These are phyloP conservation scores for Macropis europaea DNA, from an alignment of 2,888 invertebrate species.

Conservation along the genomic window DNA sequence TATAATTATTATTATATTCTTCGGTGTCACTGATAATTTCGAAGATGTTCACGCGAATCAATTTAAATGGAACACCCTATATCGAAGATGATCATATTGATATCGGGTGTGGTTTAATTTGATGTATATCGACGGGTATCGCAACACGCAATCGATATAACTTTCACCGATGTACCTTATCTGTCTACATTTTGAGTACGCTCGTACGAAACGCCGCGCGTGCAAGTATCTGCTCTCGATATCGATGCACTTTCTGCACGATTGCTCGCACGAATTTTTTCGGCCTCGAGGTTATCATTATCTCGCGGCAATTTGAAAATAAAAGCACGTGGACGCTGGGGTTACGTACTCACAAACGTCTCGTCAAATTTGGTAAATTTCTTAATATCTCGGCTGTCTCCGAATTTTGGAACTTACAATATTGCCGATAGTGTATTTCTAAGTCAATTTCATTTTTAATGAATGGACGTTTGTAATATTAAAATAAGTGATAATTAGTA, in stretches of 20 bases:
- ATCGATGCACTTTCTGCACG: conserved; percentile 21
- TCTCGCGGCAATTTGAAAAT: conserved; percentile 21
- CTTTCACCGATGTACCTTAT: neutral
- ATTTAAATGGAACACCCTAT: too few species aligned
- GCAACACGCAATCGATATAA: conserved; percentile 1
- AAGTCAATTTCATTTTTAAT: too few species aligned
- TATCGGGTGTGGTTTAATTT: too few species aligned
- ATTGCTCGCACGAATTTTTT: neutral
- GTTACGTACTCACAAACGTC: neutral
- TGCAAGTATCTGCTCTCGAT: conserved; percentile 12
- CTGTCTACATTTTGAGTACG: neutral
- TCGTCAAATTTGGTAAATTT: neutral
- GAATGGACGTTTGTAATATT: too few species aligned
- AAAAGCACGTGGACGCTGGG: neutral
- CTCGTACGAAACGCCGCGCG: neutral
- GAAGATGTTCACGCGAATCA: too few species aligned
- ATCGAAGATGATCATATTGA: too few species aligned
- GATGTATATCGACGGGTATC: too few species aligned
- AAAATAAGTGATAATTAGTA: too few species aligned
- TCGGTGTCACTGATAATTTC: too few species aligned
- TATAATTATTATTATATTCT: too few species aligned
- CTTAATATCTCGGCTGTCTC: neutral
- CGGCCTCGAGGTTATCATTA: conserved; percentile 18
- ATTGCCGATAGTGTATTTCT: too few species aligned
- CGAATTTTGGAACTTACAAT: too few species aligned